phyloP scores from a whole-genome alignment of 2,113 vertebrate species.

The Platysternon megacephalum region DNA sequence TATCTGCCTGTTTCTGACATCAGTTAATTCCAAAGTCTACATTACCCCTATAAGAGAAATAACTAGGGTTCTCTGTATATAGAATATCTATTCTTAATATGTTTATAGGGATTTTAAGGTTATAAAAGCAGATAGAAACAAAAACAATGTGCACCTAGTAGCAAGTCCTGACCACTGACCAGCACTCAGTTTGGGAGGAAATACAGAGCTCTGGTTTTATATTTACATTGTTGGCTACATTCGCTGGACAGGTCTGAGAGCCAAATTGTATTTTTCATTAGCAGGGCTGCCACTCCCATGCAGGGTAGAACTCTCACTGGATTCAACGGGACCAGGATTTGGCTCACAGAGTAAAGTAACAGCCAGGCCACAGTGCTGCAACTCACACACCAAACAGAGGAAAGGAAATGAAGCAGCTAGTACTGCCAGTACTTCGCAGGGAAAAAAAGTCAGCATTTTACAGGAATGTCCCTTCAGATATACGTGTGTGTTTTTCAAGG shows the following conservation, averaged over 20 bases:
- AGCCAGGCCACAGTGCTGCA: slow-evolving; percentile 13
- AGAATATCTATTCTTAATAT: neutral
- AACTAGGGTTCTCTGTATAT: neutral
- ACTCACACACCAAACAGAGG: neutral
- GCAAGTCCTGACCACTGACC: neutral
- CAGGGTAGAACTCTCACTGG: neutral
- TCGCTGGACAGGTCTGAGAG: neutral
- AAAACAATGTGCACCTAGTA: neutral
- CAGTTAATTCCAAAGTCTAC: neutral
- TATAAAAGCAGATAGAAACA: neutral
- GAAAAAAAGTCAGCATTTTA: slow-evolving; percentile 4
- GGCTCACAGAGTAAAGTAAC: neutral
- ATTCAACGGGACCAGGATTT: neutral
- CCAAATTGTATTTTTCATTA: neutral
- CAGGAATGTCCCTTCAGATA: neutral
- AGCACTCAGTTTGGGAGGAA: rapidly evolving
- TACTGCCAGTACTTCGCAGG: slow-evolving; percentile 34
- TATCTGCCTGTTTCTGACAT: neutral
- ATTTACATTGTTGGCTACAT: neutral
- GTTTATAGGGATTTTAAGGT: neutral
- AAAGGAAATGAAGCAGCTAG: neutral
- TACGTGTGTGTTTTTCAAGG: neutral
- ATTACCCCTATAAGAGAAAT: neutral
- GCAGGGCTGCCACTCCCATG: neutral
- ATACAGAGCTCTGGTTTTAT: neutral